phyloP scores from a whole-genome alignment of 2,797 vertebrate species.

The Tympanoctomys barrerae region DNA sequence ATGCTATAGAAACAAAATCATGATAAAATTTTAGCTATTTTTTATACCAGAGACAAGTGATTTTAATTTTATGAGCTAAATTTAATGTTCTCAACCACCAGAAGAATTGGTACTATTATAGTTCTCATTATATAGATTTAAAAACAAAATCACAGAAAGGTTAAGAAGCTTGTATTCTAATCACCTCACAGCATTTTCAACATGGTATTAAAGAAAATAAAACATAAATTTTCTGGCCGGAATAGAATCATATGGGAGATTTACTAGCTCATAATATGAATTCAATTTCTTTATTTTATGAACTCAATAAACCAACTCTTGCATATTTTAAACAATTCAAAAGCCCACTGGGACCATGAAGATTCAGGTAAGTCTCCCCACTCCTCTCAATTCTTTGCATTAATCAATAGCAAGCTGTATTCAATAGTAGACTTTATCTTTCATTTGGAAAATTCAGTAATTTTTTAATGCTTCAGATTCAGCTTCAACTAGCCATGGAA shows the following conservation, averaged over 20 bases:
- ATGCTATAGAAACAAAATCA: background rate
- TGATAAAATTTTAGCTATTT: conserved; percentile 35
- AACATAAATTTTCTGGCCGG: conserved; percentile 48
- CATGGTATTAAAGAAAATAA: conserved; percentile 52
- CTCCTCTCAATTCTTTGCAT: conserved; percentile 16
- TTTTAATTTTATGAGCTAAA: conserved; percentile 40
- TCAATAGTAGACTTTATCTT: conserved; percentile 51
- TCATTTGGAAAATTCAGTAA: conserved; percentile 75
- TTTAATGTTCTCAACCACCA: background rate
- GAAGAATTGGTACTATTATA: background rate
- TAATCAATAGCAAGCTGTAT: conserved; percentile 61
- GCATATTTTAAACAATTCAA: conserved; percentile 57
- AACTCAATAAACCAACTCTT: conserved; percentile 61
- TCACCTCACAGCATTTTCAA: background rate
- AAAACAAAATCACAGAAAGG: background rate
- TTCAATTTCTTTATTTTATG: conserved; percentile 38
- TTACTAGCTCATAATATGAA: conserved; percentile 57
- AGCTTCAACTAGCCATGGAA: conserved; percentile 60
- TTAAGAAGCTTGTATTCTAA: conserved; percentile 47
- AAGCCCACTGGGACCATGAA: conserved; percentile 54
- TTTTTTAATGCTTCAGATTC: conserved; percentile 65
- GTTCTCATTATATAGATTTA: background rate
- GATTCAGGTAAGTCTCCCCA: background rate
- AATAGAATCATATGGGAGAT: conserved; percentile 41
- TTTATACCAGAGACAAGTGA: conserved; percentile 40